Evolutionary conservation across 2,113 vertebrate species (phyloP).

Genomic region (Melierax canorus): DNA sequence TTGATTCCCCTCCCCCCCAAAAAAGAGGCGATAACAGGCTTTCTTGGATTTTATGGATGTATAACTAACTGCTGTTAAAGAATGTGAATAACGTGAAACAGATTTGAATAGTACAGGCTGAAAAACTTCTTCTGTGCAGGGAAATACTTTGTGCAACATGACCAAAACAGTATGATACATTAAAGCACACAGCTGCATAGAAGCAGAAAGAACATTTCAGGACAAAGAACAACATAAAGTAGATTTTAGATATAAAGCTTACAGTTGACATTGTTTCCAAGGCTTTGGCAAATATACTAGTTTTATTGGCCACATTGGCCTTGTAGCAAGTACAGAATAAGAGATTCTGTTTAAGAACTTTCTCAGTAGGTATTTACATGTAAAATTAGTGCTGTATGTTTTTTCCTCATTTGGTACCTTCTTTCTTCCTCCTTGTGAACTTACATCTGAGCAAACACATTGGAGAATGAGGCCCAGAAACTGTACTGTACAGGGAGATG

Average conservation of each 20-base stretch:
- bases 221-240: background rate
- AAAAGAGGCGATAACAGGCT: background rate
- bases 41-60: background rate
- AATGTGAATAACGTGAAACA: background rate
- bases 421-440: background rate
- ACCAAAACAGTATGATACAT: background rate
- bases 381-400: background rate
- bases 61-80: background rate
- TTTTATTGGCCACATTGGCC: background rate
- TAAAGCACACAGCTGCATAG: background rate
- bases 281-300: background rate
- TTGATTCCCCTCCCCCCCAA: background rate
- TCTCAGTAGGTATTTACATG: background rate
- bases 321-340: background rate
- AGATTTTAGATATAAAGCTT: background rate
- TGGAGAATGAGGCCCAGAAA: background rate
- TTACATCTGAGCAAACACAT: background rate
- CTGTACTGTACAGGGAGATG: background rate
- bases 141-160: background rate
- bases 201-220: background rate
- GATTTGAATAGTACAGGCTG: background rate
- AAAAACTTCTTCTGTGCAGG: background rate
- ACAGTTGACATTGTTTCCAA: background rate
- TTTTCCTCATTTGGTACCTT: background rate
- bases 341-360: background rate